Evolutionary conservation across 2,888 invertebrate species (phyloP), one percentile per base, ranked within the genome.

Genomic region (Nipponacmea schrenckii): DNA sequence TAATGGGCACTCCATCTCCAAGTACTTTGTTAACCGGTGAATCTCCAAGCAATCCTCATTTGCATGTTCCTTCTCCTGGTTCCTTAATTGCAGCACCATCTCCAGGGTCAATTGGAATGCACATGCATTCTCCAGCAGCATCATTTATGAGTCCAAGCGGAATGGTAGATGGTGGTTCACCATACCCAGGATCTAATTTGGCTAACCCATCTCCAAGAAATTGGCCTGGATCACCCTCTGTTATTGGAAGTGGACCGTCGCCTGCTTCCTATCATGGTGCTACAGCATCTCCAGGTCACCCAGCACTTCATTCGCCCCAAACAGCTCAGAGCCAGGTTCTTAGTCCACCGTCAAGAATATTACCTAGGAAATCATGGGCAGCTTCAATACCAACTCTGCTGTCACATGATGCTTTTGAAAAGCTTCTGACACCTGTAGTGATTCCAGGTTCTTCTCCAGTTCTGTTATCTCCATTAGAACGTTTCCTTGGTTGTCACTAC

Each of bases 401-500:
- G 65, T 94, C 95, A 0, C 95, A 95, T 81, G 93, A 94, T 88
- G 95, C 96, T 66, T 91, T 97, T 77, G 96, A 97, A 87, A 92
- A 93, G 39, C 91, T 98, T 62, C 96, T 97, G 86, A 93, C 94
- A 50, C 87, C 94, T 94, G 64, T 62, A 1, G 67, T 63, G 8
- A 26, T 70, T 48, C 73, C 73, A 17, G 78, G 76, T 4, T 0
- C 70, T 63, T 73, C 73, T 67, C 75, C 70, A 67, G 75, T 81
- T 56, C 95, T 27, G 87, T 86, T 83, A 68, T 89, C 87, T 26
- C 89, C 90, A 14, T 81, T 97, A 71, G 97, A 97, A 90, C 91
- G 97, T 77, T 97, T 97, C 90, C 91, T 98, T 50, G 97, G 97
- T 62, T 96, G 96, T 87, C 95, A 96, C 64, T 96, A 94, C 86